phyloP scores from a whole-genome alignment of 2,113 vertebrate genomes.

The Sitta europaea region DNA sequence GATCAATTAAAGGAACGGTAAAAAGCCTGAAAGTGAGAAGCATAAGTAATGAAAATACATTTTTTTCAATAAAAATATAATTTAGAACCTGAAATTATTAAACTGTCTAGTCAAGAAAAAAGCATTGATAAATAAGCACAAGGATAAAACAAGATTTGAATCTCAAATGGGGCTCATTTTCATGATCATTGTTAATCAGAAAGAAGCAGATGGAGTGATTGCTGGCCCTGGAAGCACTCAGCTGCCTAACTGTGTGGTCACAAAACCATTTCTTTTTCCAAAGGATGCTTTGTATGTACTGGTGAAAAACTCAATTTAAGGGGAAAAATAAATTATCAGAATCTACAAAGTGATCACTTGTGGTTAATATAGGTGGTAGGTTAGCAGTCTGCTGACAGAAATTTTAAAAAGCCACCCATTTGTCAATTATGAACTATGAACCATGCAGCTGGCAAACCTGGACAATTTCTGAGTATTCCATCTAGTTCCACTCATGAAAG shows the following conservation, averaged over 20 bases:
- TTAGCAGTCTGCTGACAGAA: background rate
- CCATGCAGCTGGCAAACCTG: background rate
- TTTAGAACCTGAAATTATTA: background rate
- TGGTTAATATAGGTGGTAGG: background rate
- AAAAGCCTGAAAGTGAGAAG: background rate
- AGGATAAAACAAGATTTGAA: background rate
- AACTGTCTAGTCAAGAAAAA: background rate
- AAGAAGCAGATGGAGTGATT: background rate
- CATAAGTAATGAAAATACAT: background rate
- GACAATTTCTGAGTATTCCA: background rate
- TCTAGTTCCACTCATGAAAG: conserved; percentile 19
- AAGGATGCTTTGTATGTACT: background rate
- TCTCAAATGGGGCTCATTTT: background rate
- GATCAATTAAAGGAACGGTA: background rate
- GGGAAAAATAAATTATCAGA: background rate
- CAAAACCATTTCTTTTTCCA: background rate
- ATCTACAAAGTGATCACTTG: background rate
- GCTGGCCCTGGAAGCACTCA: background rate
- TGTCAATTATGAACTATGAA: background rate
- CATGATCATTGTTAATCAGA: background rate
- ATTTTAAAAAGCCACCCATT: background rate
- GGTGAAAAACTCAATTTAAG: background rate
- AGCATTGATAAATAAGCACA: background rate
- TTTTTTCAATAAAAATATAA: background rate
- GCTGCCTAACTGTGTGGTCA: background rate